Conservation (phyloP, 1,140 invertebrate species). For the Anastrepha obliqua region DNA sequence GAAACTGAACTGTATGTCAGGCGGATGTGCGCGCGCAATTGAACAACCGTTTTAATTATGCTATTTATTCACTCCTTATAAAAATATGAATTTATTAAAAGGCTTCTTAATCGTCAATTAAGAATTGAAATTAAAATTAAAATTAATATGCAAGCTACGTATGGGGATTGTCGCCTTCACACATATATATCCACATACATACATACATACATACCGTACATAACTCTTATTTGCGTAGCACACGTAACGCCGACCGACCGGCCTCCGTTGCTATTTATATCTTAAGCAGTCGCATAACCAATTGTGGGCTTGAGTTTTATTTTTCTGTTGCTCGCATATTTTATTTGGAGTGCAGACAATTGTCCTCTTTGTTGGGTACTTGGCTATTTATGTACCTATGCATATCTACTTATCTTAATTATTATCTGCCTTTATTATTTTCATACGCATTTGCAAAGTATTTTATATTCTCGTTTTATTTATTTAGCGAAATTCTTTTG, state of each 20-base stretch:
- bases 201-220: too few species aligned
- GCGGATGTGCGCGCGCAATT: background rate
- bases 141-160: constrained; percentile 32
- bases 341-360: constrained; percentile 29
- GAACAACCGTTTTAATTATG: background rate
- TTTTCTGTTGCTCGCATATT: background rate
- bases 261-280: background rate
- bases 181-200: background rate
- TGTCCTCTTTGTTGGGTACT: background rate
- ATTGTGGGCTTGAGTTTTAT: background rate
- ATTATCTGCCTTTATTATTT: background rate
- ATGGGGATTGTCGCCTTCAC: background rate
- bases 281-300: background rate
- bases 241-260: background rate
- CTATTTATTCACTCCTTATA: background rate
- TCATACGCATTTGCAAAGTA: background rate
- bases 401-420: constrained; percentile 7
- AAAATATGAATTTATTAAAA: constrained; percentile 40
- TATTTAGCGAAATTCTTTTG: background rate
- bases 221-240: background rate
- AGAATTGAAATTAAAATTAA: constrained; percentile 42
- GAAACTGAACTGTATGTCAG: constrained; percentile 7
- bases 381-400: background rate
- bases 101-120: constrained; percentile 16
- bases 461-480: constrained; percentile 1